Evolutionary conservation across 2,888 invertebrate genomes (phyloP), one percentile per base, ranked within the genome.

Genomic region (Lomographa bimaculata): DNA sequence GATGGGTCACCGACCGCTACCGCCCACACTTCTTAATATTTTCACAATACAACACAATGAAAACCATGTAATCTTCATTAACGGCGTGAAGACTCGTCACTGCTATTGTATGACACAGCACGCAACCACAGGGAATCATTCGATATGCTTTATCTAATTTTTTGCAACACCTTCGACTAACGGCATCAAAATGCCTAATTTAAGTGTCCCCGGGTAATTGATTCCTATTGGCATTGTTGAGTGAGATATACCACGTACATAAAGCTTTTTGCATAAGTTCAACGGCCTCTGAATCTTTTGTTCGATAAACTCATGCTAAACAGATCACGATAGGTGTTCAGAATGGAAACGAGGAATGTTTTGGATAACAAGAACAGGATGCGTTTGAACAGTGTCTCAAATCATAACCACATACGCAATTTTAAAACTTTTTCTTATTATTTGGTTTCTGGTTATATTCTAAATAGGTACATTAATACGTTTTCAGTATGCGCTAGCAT

Each of bases 1-100:
- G 60, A 72, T 71, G 64, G 85, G 79, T 87, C 85, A 67, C 46
- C 72, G 84, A 84, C 83, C 85, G 62, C 56, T 50, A 54, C 55
- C 70, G 64, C 79, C 83, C 64, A 81, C 79, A 59, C 68, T 52
- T 54, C 49, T 52, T 36, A 57, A 54, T 69, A 73, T 64, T 60
- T 62, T 57, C 53, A 53, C 53, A 61, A 54, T 51, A 57, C 53
- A 61, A 54, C 50, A 57, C 57, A 58, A 56, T 55, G 50, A 49
- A 60, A 54, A 60, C 46, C 51, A 57, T 54, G 56, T 52, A 53
- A 62, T 55, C 54, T 55, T 64, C 62, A 66, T 60, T 64, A 69
- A 59, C 64, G 51, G 54, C 53, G 57, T 57, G 56, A 50, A 64
- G 56, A 52, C 42, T 52, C 46, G 50, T 54, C 51, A 57, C 54